phyloP scores from a whole-genome alignment of 2,113 vertebrate species.

The Indicator indicator region DNA sequence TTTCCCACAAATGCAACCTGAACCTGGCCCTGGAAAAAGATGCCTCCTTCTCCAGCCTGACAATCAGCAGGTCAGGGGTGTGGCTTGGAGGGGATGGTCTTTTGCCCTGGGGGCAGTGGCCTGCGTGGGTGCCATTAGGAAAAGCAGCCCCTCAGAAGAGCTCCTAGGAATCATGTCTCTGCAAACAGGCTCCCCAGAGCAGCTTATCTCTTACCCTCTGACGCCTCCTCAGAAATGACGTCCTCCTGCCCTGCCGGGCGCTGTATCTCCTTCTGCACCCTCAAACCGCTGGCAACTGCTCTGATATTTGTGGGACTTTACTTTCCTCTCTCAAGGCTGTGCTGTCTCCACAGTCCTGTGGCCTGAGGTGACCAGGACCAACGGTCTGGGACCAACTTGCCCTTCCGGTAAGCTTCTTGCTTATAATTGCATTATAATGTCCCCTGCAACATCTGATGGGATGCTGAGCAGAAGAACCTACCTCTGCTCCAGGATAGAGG shows the following conservation, averaged over 20 bases:
- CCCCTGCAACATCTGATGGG: accelerated
- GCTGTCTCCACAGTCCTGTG: accelerated
- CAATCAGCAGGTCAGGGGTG: not conserved
- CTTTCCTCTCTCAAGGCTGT: not conserved
- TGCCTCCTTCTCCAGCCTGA: not conserved
- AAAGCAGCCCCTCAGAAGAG: not conserved
- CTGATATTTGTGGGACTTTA: not conserved
- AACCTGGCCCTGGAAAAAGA: not conserved
- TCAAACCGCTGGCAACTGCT: accelerated
- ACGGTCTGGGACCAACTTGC: not conserved
- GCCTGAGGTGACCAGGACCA: not conserved
- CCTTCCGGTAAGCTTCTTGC: conserved; percentile 44
- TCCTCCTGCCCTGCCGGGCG: not conserved
- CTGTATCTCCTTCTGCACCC: not conserved
- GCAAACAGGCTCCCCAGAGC: not conserved
- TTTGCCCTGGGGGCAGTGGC: not conserved
- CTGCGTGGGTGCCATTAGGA: not conserved
- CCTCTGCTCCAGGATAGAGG: not conserved
- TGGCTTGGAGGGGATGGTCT: not conserved
- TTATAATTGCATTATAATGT: not conserved
- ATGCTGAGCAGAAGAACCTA: not conserved
- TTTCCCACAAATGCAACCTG: not conserved
- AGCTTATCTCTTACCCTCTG: conserved; percentile 40
- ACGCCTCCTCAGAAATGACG: not conserved
- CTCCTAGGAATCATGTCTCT: not conserved